Conservation (phyloP, 2,797 vertebrate genomes). For the Hylomyscus alleni region DNA sequence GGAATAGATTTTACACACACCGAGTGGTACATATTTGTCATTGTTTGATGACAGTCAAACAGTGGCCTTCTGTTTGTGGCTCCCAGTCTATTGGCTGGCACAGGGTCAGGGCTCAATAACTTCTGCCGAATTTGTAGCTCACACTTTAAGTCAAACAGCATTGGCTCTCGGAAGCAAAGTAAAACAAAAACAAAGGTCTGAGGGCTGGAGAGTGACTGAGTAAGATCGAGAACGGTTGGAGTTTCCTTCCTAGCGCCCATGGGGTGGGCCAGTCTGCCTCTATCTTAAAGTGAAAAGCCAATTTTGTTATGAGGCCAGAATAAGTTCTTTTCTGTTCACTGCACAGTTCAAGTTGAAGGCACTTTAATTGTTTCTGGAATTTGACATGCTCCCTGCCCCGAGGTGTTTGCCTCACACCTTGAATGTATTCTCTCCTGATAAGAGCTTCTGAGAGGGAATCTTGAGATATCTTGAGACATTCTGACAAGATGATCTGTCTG, state of each 20-base stretch:
- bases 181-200: constrained; percentile 28
- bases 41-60: background rate
- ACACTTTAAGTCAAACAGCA: background rate
- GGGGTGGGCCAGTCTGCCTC: background rate
- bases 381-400: background rate
- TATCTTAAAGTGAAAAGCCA: background rate
- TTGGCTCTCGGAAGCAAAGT: constrained; percentile 20
- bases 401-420: background rate
- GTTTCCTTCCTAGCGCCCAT: background rate
- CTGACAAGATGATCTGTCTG: background rate
- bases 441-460: too few species aligned
- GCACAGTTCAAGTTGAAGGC: background rate
- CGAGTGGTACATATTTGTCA: background rate
- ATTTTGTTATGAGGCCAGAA: background rate
- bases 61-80: background rate
- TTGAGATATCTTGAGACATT: background rate
- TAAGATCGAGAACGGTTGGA: background rate
- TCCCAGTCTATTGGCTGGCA: background rate
- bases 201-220: background rate
- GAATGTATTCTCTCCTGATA: too few species aligned
- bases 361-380: too few species aligned
- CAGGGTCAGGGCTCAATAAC: background rate
- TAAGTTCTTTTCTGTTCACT: background rate
- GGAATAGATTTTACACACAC: background rate
- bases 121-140: background rate